phyloP scores from a whole-genome alignment of 2,888 invertebrate genomes.

The Polydrusus tereticollis region DNA sequence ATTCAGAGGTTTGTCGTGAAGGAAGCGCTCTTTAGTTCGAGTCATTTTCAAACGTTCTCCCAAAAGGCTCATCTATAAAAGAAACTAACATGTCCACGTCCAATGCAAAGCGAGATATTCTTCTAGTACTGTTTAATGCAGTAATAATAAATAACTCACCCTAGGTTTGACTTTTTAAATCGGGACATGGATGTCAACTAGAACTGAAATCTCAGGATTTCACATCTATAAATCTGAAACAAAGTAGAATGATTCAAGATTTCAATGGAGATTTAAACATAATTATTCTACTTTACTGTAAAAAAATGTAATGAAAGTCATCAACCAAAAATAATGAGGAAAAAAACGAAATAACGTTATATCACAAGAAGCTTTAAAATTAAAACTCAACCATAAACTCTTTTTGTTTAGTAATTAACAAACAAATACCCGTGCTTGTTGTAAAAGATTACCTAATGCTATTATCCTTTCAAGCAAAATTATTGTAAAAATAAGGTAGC shows the following conservation, averaged over 20 bases:
- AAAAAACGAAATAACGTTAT: neutral
- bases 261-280: neutral
- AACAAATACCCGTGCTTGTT: neutral
- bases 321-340: neutral
- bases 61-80: constrained; percentile 2
- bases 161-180: neutral
- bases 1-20: constrained; percentile 64
- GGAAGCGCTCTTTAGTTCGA: constrained; percentile 62
- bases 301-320: neutral
- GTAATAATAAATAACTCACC: constrained; percentile 1
- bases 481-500: neutral
- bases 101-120: too few species aligned
- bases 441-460: neutral
- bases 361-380: neutral
- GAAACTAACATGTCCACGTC: too few species aligned
- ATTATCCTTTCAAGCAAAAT: neutral
- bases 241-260: neutral
- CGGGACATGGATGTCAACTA: neutral
- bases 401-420: neutral
- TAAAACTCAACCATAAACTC: neutral
- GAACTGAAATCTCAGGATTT: neutral
- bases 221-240: neutral
- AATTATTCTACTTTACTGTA: neutral
- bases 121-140: too few species aligned
- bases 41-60: constrained; percentile 56